Conservation (phyloP, 2,888 invertebrate genomes). For the Xanthorhoe designata region DNA sequence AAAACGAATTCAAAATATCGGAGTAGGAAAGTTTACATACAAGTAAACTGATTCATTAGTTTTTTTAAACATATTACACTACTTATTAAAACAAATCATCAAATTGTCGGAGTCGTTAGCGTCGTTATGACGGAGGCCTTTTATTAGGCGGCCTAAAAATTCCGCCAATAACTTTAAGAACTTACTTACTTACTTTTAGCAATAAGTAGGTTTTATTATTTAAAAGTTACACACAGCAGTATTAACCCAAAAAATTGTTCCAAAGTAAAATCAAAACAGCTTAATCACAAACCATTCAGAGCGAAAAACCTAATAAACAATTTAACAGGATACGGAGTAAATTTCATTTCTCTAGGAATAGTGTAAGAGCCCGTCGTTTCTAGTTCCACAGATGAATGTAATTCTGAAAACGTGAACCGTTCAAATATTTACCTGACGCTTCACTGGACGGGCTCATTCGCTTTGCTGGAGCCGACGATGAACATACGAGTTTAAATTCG, state of each 20-base stretch:
- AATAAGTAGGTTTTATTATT: no score
- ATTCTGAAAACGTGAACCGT: conserved; percentile 73
- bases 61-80: no score
- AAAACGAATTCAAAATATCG: no score
- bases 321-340: conserved; percentile 56
- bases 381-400: conserved; percentile 61
- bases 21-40: no score
- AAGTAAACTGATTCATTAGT: no score
- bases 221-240: no score
- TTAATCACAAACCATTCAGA: background rate
- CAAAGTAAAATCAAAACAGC: background rate
- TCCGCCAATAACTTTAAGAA: no score
- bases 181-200: no score
- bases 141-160: no score
- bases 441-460: conserved; percentile 55
- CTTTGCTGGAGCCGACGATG: conserved; percentile 40
- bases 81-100: no score
- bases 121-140: no score
- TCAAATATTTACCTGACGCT: conserved; percentile 74
- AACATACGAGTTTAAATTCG: conserved; percentile 25
- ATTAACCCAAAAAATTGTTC: background rate
- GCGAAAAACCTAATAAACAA: conserved; percentile 13
- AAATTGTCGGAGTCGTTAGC: no score
- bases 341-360: conserved; percentile 41
- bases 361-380: conserved; percentile 49